phyloP scores from a whole-genome alignment of 2,113 vertebrate genomes.

The Anarhynchus alexandrinus region DNA sequence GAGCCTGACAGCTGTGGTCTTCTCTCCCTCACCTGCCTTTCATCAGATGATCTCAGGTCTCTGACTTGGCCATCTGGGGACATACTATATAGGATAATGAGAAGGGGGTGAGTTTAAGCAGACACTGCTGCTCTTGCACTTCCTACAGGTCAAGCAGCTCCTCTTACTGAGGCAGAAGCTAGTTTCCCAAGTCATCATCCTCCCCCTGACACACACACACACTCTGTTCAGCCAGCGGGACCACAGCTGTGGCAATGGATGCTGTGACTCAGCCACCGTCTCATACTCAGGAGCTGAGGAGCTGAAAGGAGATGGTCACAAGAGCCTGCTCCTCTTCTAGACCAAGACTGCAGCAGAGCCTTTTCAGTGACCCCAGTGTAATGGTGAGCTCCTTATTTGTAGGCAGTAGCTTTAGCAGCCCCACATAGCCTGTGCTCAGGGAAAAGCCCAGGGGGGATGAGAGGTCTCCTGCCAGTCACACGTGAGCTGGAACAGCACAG shows the following conservation, averaged over 20 bases:
- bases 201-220: not conserved
- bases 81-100: not conserved
- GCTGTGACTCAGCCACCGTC: not conserved
- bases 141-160: not conserved
- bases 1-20: not conserved
- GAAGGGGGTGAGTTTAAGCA: not conserved
- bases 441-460: rapidly evolving
- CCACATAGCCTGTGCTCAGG: not conserved
- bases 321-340: not conserved
- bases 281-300: not conserved
- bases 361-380: not conserved
- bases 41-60: not conserved
- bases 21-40: not conserved
- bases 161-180: not conserved
- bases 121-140: not conserved
- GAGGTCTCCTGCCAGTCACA: not conserved
- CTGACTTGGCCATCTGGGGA: not conserved
- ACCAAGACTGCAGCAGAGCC: not conserved
- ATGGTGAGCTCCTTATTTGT: not conserved
- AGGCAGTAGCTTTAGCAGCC: not conserved
- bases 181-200: not conserved
- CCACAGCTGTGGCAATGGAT: not conserved
- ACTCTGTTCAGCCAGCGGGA: not conserved
- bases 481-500: not conserved
- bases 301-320: not conserved